phyloP scores from a whole-genome alignment of 2,888 invertebrate species.

The Synergus laeviventris region DNA sequence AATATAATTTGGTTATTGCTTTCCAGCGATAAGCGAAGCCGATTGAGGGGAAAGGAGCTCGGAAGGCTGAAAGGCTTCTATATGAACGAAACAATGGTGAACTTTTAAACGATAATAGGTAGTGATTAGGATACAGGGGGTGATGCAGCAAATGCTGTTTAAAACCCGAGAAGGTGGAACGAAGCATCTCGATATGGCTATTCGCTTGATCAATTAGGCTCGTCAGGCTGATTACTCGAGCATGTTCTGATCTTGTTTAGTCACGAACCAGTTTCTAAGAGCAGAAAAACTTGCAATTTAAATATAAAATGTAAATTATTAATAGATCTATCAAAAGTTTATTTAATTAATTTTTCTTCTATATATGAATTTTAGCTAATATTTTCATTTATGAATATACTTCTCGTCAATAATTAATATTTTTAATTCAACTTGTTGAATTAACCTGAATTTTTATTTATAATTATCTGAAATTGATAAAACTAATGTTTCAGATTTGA shows the following conservation, averaged over 20 bases:
- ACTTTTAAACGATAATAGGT: constrained; percentile 30
- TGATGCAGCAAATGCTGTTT: constrained; percentile 35
- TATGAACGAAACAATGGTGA: not conserved
- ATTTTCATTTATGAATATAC: no score
- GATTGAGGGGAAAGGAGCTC: constrained; percentile 37
- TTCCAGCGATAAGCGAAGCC: constrained; percentile 1
- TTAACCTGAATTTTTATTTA: no score
- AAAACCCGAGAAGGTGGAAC: constrained; percentile 45
- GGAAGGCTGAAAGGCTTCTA: constrained; percentile 24
- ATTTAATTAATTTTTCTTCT: no score
- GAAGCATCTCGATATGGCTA: constrained; percentile 46
- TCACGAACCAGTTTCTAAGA: not conserved
- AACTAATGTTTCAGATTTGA: no score
- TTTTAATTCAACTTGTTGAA: no score
- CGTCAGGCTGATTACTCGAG: constrained; percentile 58
- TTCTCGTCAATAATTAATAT: no score
- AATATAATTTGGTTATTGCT: not conserved
- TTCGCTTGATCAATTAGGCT: constrained; percentile 57
- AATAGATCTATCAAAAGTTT: no score
- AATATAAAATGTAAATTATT: no score
- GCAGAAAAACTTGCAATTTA: not conserved
- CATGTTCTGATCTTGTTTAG: constrained; percentile 52
- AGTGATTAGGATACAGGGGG: constrained; percentile 42
- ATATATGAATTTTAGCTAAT: no score
- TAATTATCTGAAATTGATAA: no score